Evolutionary conservation across 2,888 invertebrate species (phyloP), one percentile per base, ranked within the genome.

Genomic region (Ligdia adustata): DNA sequence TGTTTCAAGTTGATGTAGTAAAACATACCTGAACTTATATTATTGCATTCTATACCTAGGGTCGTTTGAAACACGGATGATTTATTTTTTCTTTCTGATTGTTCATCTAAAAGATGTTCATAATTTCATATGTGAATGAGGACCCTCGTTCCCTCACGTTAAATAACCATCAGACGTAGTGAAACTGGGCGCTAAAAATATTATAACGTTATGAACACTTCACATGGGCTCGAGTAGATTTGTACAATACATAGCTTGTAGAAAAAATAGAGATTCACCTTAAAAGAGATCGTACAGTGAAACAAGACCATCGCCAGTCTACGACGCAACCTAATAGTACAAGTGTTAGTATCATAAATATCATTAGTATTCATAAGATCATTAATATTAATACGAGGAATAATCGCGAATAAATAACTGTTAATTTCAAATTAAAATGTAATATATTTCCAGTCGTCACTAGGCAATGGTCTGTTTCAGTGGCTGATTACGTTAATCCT

Each of bases 241-340:
- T 90, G 84, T 89, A 88, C 47, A 47, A 41, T 47, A 47, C 85
- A 83, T 85, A 87, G 85, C 81, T 80, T 86, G 88, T 90, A 89
- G 90, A 88, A 90, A 90, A 90, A 90, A 90, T 90, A 90, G 87
- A 89, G 87, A 87, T 88, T 89, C 85, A 84, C 60, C 84, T 86
- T 82, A 77, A n/a, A 38, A 86, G 88, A 90, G 84, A 86, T 85
- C 84, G 79, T 76, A 72, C 88, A 88, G 83, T 90, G 88, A 90
- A 90, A 90, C 89, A 64, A 81, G 82, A 76, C 81, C 88, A 88
- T 90, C 76, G 82, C 75, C 72, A 82, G 85, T 50, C 53, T 18
- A 32, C 35, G 35, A 31, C 42, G 9, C 7, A 9, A 33, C 37
- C 28, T 41, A 40, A 24, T 18, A 31, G 41, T 13, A 40, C 34